Conservation (phyloP, 2,113 vertebrate species). For the Pseudorhombus dupliciocellatus region DNA sequence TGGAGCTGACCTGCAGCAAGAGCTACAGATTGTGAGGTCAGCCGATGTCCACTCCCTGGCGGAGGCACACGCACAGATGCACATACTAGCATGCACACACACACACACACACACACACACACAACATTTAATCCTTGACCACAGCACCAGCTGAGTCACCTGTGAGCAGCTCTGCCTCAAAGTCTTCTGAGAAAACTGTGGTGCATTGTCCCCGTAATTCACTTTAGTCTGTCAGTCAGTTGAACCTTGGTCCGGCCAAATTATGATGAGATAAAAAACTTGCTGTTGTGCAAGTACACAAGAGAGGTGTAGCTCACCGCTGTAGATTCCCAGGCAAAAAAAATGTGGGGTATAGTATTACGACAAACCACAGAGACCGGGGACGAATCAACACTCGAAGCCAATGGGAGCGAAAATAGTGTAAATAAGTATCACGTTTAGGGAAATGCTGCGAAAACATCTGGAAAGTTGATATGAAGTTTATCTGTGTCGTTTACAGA, state of each 20-base stretch:
- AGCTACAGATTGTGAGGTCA: slow-evolving; percentile 34
- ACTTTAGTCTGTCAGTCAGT: not conserved
- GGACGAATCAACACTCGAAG: not conserved
- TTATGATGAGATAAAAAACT: not conserved
- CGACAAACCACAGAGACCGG: not conserved
- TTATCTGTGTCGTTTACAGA: not conserved
- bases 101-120: slow-evolving; percentile 4
- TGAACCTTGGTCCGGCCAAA: not conserved
- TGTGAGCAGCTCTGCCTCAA: not conserved
- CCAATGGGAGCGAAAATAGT: not conserved
- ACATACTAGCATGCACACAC: not conserved
- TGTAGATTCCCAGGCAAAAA: too few species aligned
- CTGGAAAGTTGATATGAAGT: not conserved
- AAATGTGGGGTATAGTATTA: not conserved
- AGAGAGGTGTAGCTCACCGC: too few species aligned
- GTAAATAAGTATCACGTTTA: not conserved
- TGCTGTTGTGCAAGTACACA: too few species aligned
- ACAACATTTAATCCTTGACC: slow-evolving; percentile 27
- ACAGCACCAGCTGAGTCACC: slow-evolving; percentile 26
- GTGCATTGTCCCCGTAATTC: not conserved
- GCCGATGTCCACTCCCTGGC: slow-evolving; percentile 24
- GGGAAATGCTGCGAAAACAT: not conserved
- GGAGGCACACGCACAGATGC: not conserved
- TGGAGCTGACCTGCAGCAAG: slow-evolving; percentile 32
- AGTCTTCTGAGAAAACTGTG: not conserved